Evolutionary conservation across 1,140 invertebrate genomes (phyloP), one percentile per base, ranked within the genome.

Genomic region (Eupristina koningsbergeri): DNA sequence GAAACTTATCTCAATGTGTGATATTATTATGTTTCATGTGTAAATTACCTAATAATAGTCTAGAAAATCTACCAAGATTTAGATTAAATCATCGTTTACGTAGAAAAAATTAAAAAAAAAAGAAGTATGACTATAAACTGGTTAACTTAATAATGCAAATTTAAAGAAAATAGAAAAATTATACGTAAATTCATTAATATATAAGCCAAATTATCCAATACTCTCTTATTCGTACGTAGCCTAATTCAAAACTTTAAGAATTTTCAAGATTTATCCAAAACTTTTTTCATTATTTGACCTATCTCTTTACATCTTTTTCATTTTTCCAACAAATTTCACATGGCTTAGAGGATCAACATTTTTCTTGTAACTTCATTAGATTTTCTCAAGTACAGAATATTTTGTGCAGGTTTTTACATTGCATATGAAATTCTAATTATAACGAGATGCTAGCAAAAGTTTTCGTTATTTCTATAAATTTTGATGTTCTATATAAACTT

Each of bases 141-240:
- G 13, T 19, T 39, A 39, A 0, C 36, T 36, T 39, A 19, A 41
- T 22, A 41, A 9, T 69, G n/a, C 22, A 8, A 71, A 3, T 71
- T 22, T 41, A 3, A 71, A 71, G 26, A 71, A 71, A 41, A 71
- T 71, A 34, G 39, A 71, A 41, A 39, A 41, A 41, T 41, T 71
- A 41, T n/a, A 41, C 36, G 31, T 71, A 71, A 71, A 71, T 41
- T 41, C 26, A 36, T 71, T 41, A 71, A 71, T 71, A 19, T 13
- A n/a, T 71, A 71, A 71, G 39, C 22, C 17, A n/a, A 71, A 71
- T 71, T 71, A n/a, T 41, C 67, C 39, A 41, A 71, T 71, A 69
- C 3, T 39, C 26, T 41, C 67, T 34, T 67, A 36, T 36, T 39
- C 39, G 36, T 71, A 74, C 29, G 45, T 50, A 50, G 45, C 29